Evolutionary conservation across 2,113 vertebrate species (phyloP).

Genomic region (Leptosomus discolor): DNA sequence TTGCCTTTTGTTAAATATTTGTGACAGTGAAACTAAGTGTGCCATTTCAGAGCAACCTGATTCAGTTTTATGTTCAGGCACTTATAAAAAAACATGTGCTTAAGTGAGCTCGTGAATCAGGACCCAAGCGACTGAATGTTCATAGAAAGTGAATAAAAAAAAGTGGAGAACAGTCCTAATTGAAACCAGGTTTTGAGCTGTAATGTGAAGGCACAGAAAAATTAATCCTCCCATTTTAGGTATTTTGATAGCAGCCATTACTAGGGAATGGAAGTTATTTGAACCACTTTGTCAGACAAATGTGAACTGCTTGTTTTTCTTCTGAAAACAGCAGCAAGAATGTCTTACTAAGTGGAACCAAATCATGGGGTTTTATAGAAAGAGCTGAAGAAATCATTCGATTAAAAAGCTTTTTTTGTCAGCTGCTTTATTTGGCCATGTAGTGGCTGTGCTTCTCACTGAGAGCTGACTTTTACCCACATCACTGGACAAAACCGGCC

Average conservation of each 20-base stretch:
- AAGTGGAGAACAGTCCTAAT: background rate
- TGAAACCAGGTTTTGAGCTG: background rate
- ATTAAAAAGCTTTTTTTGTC: background rate
- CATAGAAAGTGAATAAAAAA: background rate
- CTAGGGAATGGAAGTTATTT: background rate
- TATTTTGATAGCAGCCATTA: slow-evolving; percentile 39
- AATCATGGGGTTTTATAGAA: background rate
- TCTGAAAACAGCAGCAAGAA: background rate
- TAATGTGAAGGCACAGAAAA: background rate
- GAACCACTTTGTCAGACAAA: background rate
- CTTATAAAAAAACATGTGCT: background rate
- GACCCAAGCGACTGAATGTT: background rate
- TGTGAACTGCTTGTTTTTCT: background rate
- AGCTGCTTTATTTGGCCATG: background rate
- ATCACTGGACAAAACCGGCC: background rate
- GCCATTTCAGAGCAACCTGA: background rate
- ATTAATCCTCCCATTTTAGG: slow-evolving; percentile 4
- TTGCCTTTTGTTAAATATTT: background rate
- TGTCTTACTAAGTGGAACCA: background rate
- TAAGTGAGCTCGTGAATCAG: background rate
- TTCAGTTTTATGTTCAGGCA: background rate
- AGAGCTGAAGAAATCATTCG: background rate
- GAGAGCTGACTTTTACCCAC: background rate
- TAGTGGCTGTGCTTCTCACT: background rate
- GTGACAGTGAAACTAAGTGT: background rate